Percentiles rank a stretch among this genome's conserved stretches.
phyloP scores from a whole-genome alignment of 35 echinoderm and acorn worm genomes.

The Strongylocentrotus purpuratus region DNA sequence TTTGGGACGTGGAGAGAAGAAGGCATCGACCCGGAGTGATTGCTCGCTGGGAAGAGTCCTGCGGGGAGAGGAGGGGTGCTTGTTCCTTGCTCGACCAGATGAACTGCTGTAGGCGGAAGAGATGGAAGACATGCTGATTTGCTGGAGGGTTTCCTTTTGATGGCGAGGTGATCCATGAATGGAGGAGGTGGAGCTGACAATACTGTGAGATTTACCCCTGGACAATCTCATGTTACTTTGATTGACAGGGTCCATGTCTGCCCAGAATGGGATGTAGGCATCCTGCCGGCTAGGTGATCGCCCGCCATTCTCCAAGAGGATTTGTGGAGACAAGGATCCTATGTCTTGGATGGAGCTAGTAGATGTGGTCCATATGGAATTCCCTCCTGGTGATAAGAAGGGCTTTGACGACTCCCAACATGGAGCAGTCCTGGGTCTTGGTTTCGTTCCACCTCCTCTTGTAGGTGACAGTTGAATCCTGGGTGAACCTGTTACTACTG shows the following conservation, averaged over 20 bases:
- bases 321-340: neutral
- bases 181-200: slow-evolving; percentile 19
- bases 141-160: neutral
- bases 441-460: neutral
- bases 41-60: neutral
- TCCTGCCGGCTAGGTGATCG: neutral
- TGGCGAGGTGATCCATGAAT: neutral
- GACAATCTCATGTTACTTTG: neutral
- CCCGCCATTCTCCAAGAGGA: neutral
- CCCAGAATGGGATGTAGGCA: slow-evolving; percentile 35
- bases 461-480: neutral
- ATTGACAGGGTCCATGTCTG: neutral
- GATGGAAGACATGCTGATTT: neutral
- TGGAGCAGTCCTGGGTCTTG: slow-evolving; percentile 43
- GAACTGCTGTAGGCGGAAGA: neutral
- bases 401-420: slow-evolving; percentile 1
- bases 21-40: neutral
- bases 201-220: neutral
- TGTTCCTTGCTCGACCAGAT: neutral
- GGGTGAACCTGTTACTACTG: neutral
- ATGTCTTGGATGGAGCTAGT: slow-evolving; percentile 7
- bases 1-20: neutral
- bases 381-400: neutral
- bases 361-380: neutral
- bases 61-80: neutral